Base-by-base conservation (phyloP, 2,797 vertebrate genomes). In the Pteropus rufus region DNA sequence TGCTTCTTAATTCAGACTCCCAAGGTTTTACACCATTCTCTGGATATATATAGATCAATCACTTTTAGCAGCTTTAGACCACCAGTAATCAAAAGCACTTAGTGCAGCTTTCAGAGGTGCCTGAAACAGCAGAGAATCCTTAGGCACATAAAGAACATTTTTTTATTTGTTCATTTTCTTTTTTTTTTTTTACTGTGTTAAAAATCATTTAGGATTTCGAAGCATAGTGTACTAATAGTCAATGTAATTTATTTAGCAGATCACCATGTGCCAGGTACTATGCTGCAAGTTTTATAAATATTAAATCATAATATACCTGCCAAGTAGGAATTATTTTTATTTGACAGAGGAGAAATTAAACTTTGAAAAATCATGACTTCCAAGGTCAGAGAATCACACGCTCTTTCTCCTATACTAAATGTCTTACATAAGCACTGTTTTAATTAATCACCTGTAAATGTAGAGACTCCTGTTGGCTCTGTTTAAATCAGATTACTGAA, bases 171-270 rank as follows among this genome's bases (percentile, higher is more conserved):
- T 91, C 69, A 41, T 75, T 88, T 85, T 96, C 34, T 62, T 79
- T 58, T 76, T 19, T 11, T 11, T 52, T 76, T 72, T 70, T 69
- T 44, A 36, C 5, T 19, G 21, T 69, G 58, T 21, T 83, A 21
- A 81, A 67, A 90, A 76, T 91, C 52, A 56, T 75, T 87, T 95
- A 64, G 76, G 64, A 73, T 82, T 89, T 94, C 84, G 83, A 93
- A 96, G 87, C 86, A n/a, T 44, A 83, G 52, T 81, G 7, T 36
- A 91, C 54, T 86, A 72, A 87, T 41, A 88, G 75, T 24, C 56
- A 58, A 1, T 14, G n/a, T 80, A 83, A 79, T 92, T 96, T 93
- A 95, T 87, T 95, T 82, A 93, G 49, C 52, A 93, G 69, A 64
- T 91, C 41, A 69, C 31, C 56, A 26, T 8, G 21, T 77, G 67